Base-by-base conservation (phyloP, 2,113 vertebrate genomes). In the Odontophorus gujanensis region DNA sequence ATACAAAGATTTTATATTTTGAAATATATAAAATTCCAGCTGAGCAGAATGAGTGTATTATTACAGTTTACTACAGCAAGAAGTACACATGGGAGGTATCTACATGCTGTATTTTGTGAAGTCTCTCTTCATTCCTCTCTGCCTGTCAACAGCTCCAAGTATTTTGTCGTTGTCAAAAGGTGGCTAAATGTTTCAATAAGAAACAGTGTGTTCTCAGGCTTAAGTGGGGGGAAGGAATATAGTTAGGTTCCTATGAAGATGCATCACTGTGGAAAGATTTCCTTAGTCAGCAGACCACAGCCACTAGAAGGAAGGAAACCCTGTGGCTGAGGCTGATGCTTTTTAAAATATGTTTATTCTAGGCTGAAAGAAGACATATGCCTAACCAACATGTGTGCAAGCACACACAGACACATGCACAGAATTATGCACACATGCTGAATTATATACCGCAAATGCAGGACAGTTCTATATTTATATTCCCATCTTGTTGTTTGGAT, bases 361-460 rank as follows among this genome's bases (percentile, higher is more conserved):
- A 75, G 26, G 47, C 7, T 26, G 36, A 61, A 72, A 51, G 32
- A 78, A 74, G 16, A 81, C 38, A 12, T 17, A 26, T 51, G 38
- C 36, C 7, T 48, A 30, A 30, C 30, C 6, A 79, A n/a, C 6
- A 65, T 3, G 3, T 0, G 0, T 25, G 9, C 18, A 20, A 20
- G 14, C 59, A 6, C 20, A 26, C n/a, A 83, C 68, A n/a, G 7
- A 17, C 7, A 38, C 18, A 19, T 7, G 22, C 8, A 89, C 57
- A 55, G 74, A 71, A 86, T 32, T 36, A 43, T n/a, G 40, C 3
- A 32, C 7, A 4, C 4, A 9, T 0, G 0, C 11, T 10, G 11
- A 83, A 7, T 47, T 63, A 28, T 11, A 18, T 5, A n/a, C 34
- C 18, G 3, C 8, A 10, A 67, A 36, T 3, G 2, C 30, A 75